A percentile compares a stretch with the other conserved stretches of the same genome.
These are phyloP conservation scores for Gymnogyps californianus DNA, from an alignment of 2,113 vertebrate species.

Conservation along the genomic window DNA sequence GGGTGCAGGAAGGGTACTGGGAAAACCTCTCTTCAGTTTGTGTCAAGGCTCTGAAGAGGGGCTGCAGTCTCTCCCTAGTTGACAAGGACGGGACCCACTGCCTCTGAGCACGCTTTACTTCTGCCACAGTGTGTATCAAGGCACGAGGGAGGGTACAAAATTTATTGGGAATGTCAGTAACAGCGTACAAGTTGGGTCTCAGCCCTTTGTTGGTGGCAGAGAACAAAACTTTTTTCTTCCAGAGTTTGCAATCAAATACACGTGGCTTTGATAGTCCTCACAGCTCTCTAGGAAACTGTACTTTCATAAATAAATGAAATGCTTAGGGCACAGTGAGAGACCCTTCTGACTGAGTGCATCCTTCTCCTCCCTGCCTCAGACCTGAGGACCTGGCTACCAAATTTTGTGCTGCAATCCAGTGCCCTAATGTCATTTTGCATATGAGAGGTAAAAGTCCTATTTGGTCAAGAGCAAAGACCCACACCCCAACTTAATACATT, in stretches of 20 bases:
- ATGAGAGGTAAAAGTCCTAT: neutral
- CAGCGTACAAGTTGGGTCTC: neutral
- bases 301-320: conserved; percentile 41
- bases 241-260: conserved; percentile 30
- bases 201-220: neutral
- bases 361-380: neutral
- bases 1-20: neutral
- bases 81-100: neutral
- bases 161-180: conserved; percentile 6
- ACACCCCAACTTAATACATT: neutral
- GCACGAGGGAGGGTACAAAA: neutral
- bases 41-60: neutral
- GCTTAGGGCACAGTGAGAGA: neutral
- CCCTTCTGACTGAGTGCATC: neutral
- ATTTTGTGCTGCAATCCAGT: neutral
- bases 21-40: neutral
- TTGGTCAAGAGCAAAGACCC: neutral
- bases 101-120: neutral
- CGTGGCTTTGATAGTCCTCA: neutral
- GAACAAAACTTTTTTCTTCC: neutral
- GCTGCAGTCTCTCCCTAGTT: neutral
- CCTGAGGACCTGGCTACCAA: neutral
- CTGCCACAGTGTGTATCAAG: neutral
- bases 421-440: neutral
- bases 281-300: conserved; percentile 1